Base-by-base conservation (phyloP, 30 jellyfish, hydroid and myxozoan species). In the Sanderia malayensis region DNA sequence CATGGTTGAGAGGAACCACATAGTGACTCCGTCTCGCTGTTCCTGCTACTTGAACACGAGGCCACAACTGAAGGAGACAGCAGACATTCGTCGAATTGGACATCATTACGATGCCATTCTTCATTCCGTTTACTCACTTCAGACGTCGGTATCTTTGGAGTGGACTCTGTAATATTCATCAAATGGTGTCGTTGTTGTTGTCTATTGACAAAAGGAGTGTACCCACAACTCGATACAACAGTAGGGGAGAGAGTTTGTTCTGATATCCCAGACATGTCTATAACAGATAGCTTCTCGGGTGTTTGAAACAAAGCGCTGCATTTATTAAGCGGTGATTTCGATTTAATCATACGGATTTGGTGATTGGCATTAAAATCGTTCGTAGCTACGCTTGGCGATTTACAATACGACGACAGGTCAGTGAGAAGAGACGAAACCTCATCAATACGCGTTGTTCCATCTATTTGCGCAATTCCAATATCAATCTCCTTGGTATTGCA, bases 181-280 rank as follows among this genome's bases (percentile, higher is more conserved):
- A n/a, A n/a, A n/a, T n/a, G n/a, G n/a, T n/a, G n/a, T n/a, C n/a
- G n/a, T n/a, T 29, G 8, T 11, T 18, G 22, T 1, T 18, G 34
- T 33, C 34, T 31, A 4, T 22, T 49, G 8, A 17, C 37, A 2
- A 29, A 21, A 4, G 44, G 71, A 2, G 44, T n/a, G n/a, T 2
- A 23, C 3, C 4, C 41, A 15, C 26, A 15, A n/a, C 53, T 33
- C 1, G 79, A 66, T 21, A 66, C 79, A 8, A 66, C 79, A 17
- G 79, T 34, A n/a, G 79, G 79, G 20, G 79, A 66, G 34, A 66
- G 62, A 41, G 64, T 49, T 11, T 22, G n/a, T 10, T 41, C 79
- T 18, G 79, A 66, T 21, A 66, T 25, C 2, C 53, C 64, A 4
- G 79, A 66, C 2, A 44, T 22, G 20, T 32, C 63, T 2, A 44